These are phyloP conservation scores for Botrylloides violaceus DNA, from an alignment of 23 tunicate genomes.

Conservation along the genomic window DNA sequence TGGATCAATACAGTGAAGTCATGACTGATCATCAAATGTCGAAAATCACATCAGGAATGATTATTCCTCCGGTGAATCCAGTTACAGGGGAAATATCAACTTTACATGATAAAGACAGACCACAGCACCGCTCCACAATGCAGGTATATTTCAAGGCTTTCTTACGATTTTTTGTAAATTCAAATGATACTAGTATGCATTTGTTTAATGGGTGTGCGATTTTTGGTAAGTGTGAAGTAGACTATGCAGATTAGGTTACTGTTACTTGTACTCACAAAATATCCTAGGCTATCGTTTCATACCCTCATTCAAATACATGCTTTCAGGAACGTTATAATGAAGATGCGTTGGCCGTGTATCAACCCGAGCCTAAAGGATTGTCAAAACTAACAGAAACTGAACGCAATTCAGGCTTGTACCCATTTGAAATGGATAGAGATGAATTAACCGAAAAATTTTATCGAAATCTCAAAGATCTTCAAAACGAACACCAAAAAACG, in stretches of 20 bases:
- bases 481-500: conserved; percentile 70
- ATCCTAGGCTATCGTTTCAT: no score
- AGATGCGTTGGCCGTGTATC: conserved; percentile 13
- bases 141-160: conserved; percentile 5
- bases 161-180: no score
- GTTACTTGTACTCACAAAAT: no score
- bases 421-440: conserved; percentile 36
- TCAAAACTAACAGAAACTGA: background rate
- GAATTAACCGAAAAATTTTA: conserved; percentile 43
- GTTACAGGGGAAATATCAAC: background rate
- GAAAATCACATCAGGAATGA: conserved; percentile 21
- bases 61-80: conserved; percentile 11
- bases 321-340: conserved; percentile 25
- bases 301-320: no score
- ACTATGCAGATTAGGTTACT: no score
- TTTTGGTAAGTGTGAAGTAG: no score
- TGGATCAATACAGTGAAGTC: background rate
- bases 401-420: conserved; percentile 12
- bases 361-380: conserved; percentile 14
- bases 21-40: conserved; percentile 20
- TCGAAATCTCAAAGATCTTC: conserved; percentile 33
- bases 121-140: conserved; percentile 1
- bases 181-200: no score
- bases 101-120: conserved; percentile 23
- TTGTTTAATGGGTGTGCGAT: no score